Evolutionary conservation across 1,140 invertebrate species (phyloP), one percentile per base, ranked within the genome.

Genomic region (Agrilus planipennis): DNA sequence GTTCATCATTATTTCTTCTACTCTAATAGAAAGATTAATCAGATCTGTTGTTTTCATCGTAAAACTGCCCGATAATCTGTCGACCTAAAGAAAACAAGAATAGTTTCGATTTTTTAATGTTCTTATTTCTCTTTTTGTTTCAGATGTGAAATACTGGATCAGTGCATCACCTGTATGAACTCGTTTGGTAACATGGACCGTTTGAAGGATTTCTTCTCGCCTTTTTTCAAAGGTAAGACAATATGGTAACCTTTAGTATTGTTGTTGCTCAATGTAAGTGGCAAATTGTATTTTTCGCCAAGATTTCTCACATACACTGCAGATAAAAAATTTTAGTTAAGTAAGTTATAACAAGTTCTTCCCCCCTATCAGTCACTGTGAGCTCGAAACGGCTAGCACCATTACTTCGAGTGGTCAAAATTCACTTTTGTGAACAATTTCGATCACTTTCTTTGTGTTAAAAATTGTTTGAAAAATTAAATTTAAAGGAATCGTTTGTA

Each of bases 1-100:
- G 68, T 91, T 84, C 47, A 77, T 72, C 18, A 84, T 62, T 1
- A 78, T 75, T 47, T 83, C 78, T 48, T 75, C 76, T 2, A 83
- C 73, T 52, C 86, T 71, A 29, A 74, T 68, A 50, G 81, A 74
- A 11, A 81, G 64, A 21, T 75, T 68, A 15, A 87, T 69, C 42
- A 93, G 55, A 49, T 80, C 75, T 51, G 78, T 71, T 0, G 86
- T 90, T 12, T 86, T 89, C 71, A 88, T 86, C 7, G 74, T 76
- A 21, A 51, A 55, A 45, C 49, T 50, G 9, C 31, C 44, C 11
- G 51, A 34, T n/a, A 50, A 37, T 2, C 52, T 44, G 17, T 49
- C 47, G 18, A 58, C 48, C 49, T 55, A 29, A 49, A 45, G n/a
- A 30, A 37, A 42, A 42, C 4, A 18, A 4, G n/a, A 36, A 36